Evolutionary conservation across 2,113 vertebrate genomes (phyloP).

Genomic region (Solea senegalensis): DNA sequence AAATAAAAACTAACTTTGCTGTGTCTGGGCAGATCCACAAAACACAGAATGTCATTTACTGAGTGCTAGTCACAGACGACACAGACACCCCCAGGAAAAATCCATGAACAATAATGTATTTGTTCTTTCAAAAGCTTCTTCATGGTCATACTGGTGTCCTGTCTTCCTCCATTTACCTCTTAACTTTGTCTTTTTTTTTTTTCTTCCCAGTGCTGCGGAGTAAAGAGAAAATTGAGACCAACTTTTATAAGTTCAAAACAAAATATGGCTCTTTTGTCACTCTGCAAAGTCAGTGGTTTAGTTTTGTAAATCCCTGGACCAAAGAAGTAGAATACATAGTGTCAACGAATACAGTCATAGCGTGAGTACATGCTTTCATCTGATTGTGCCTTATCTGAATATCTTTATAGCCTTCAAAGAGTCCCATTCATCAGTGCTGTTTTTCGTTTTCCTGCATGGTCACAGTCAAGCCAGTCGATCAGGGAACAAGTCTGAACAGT

Average conservation of each 20-base stretch:
- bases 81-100: too few relatives aligned
- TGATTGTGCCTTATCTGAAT: background rate
- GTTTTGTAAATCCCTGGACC: constrained; percentile 95
- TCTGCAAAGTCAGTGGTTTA: constrained; percentile 93
- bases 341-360: constrained; percentile 90
- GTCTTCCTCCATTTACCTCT: background rate
- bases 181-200: constrained; percentile 20
- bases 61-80: too few relatives aligned
- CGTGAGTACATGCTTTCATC: constrained; percentile 82
- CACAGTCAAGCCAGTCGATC: constrained; percentile 72
- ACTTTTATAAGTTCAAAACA: constrained; percentile 92
- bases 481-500: constrained; percentile 74
- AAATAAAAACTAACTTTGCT: too few relatives aligned
- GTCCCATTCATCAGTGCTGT: background rate
- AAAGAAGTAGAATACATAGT: constrained; percentile 95
- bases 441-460: constrained; percentile 43
- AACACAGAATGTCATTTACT: too few relatives aligned
- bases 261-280: constrained; percentile 90
- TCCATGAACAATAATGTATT: too few relatives aligned
- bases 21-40: too few relatives aligned
- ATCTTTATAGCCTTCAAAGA: background rate
- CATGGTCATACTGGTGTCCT: background rate
- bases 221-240: constrained; percentile 92
- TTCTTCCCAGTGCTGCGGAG: constrained; percentile 85
- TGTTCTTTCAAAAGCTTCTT: too few relatives aligned